A percentile compares a stretch with the other conserved stretches of the same genome.
These are phyloP conservation scores for Syngnathoides biaculeatus DNA, from an alignment of 2,113 vertebrate genomes.

Conservation along the genomic window DNA sequence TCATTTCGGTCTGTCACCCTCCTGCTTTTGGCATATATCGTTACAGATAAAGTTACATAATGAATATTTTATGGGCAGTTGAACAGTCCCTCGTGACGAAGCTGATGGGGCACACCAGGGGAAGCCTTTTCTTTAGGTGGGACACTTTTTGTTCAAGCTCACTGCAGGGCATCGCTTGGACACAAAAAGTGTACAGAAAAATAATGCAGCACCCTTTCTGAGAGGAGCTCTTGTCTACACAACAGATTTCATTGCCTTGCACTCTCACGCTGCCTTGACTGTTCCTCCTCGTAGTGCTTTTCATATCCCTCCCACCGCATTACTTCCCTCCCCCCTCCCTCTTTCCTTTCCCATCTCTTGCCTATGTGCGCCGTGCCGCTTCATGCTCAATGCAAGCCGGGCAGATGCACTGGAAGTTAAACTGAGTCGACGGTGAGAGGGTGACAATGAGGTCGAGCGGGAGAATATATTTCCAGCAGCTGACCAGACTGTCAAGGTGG, in stretches of 20 bases:
- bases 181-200: constrained; percentile 27
- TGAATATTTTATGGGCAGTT: constrained; percentile 66
- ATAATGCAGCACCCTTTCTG: constrained; percentile 23
- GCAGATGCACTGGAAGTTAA: constrained; percentile 70
- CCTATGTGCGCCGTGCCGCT: constrained; percentile 45
- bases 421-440: constrained; percentile 50
- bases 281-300: constrained; percentile 45
- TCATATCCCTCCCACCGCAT: constrained; percentile 60
- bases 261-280: constrained; percentile 49
- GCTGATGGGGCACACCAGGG: constrained; percentile 29
- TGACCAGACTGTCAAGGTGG: constrained; percentile 32
- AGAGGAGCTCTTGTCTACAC: constrained; percentile 36
- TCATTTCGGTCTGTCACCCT: constrained; percentile 22
- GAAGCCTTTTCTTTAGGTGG: constrained; percentile 25
- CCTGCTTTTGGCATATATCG: constrained; percentile 44
- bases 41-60: constrained; percentile 71
- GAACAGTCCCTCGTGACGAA: constrained; percentile 51
- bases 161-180: constrained; percentile 35
- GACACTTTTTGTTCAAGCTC: constrained; percentile 28
- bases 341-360: constrained; percentile 39
- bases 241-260: constrained; percentile 42
- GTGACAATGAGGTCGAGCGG: constrained; percentile 32
- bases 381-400: constrained; percentile 51
- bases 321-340: constrained; percentile 26
- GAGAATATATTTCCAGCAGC: constrained; percentile 38